Evolutionary conservation across 2,113 vertebrate species (phyloP).

Genomic region (Daubentonia madagascariensis): DNA sequence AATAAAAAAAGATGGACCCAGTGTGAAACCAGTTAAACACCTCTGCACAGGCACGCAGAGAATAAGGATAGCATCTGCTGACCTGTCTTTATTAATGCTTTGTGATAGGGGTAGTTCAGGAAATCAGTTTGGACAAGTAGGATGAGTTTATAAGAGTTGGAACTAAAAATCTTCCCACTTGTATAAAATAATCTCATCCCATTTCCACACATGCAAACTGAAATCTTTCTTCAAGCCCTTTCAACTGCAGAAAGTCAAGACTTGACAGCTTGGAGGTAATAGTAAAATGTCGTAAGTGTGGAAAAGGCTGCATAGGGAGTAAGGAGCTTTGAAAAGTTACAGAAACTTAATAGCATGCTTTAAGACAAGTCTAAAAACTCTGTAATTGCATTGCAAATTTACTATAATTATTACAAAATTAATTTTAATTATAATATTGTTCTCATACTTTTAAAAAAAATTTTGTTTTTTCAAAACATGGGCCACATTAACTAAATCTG

Average conservation of each 20-base stretch:
- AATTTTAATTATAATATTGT: background rate
- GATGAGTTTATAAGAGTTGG: background rate
- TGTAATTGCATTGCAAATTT: background rate
- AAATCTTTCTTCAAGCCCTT: background rate
- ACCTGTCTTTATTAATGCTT: background rate
- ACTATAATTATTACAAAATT: background rate
- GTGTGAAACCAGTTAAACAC: background rate
- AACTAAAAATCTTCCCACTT: background rate
- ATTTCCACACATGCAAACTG: background rate
- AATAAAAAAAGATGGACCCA: background rate
- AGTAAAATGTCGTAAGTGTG: background rate
- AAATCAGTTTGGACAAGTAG: background rate
- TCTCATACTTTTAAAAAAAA: background rate
- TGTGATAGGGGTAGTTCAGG: background rate
- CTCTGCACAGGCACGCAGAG: background rate
- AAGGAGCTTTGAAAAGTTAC: background rate
- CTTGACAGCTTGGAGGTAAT: background rate
- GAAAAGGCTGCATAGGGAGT: background rate
- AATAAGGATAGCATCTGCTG: background rate
- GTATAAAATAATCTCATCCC: background rate
- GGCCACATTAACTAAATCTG: background rate
- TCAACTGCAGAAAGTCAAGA: background rate
- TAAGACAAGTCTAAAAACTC: background rate
- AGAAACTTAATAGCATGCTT: background rate
- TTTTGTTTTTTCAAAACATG: background rate